Conservation (phyloP, 2,888 invertebrate genomes). For the Zaprionus obscuricornis region DNA sequence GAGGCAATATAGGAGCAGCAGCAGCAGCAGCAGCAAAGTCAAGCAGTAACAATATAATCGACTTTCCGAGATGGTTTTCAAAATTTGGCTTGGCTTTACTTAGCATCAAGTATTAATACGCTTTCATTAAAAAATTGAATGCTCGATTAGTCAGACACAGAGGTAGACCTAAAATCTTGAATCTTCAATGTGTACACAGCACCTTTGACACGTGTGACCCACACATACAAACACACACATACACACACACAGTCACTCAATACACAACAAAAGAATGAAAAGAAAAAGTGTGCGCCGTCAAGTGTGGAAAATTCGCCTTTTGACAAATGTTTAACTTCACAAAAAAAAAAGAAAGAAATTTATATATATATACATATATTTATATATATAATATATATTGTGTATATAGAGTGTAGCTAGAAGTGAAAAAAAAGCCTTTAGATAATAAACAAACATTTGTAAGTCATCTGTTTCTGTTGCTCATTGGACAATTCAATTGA, state of each 20-base stretch:
- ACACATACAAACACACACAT: slow-evolving; percentile 46
- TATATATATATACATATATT: slow-evolving; percentile 7
- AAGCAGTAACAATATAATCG: slow-evolving; percentile 43
- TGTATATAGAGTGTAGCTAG: too few species aligned
- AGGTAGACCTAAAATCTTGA: slow-evolving; percentile 37
- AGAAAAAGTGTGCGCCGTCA: slow-evolving; percentile 63
- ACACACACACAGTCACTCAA: too few species aligned
- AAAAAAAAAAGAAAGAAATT: slow-evolving; percentile 19
- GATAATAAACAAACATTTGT: slow-evolving; percentile 60
- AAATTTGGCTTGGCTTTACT: slow-evolving; percentile 45
- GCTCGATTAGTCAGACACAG: slow-evolving; percentile 70
- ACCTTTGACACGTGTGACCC: slow-evolving; percentile 77
- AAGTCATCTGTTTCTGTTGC: slow-evolving; percentile 60
- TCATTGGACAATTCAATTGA: slow-evolving; percentile 68
- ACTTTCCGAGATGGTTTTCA: slow-evolving; percentile 2
- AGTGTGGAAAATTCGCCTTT: slow-evolving; percentile 77
- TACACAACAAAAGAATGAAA: neutral
- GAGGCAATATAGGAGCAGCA: too few species aligned
- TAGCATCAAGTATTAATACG: slow-evolving; percentile 68
- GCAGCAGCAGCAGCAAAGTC: too few species aligned
- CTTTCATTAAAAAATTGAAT: slow-evolving; percentile 76
- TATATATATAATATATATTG: too few species aligned
- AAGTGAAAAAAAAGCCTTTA: slow-evolving; percentile 32
- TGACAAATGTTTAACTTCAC: slow-evolving; percentile 64
- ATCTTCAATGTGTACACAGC: too few species aligned